Evolutionary conservation across 1,140 invertebrate genomes (phyloP).

Genomic region (Drosophila funebris): DNA sequence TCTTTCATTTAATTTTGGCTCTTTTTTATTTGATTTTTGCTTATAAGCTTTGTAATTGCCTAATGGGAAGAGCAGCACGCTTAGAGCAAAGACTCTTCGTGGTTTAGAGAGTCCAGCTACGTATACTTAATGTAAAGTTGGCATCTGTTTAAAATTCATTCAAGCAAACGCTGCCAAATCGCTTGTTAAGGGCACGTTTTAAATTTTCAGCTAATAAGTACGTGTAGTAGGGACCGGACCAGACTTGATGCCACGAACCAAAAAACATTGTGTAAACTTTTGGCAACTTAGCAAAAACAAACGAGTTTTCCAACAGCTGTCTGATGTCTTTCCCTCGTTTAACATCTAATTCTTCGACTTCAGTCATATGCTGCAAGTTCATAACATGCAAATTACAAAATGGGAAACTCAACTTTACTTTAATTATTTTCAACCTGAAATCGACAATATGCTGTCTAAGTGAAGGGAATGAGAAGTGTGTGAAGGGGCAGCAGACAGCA

Average conservation of each 20-base stretch:
- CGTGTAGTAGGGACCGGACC: not conserved
- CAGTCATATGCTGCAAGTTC: conserved; percentile 1
- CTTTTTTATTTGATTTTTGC: not conserved
- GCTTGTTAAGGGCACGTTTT: conserved; percentile 47
- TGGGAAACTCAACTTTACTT: conserved; percentile 17
- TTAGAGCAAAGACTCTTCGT: not conserved
- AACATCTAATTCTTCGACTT: not conserved
- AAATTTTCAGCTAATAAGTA: conserved; percentile 51
- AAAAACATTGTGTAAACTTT: conserved; percentile 44
- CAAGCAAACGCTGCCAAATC: conserved; percentile 39
- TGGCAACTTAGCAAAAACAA: conserved; percentile 41
- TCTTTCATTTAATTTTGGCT: not conserved
- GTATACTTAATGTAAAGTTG: conserved; percentile 18
- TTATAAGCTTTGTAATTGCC: conserved; percentile 47
- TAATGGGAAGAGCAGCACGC: conserved; percentile 53
- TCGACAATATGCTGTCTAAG: conserved; percentile 6
- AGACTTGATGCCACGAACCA: conserved; percentile 13
- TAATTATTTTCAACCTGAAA: conserved; percentile 45
- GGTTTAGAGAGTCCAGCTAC: conserved; percentile 10
- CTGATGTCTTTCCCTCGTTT: not conserved
- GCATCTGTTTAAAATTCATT: conserved; percentile 60
- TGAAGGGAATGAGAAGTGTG: not conserved
- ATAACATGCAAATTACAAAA: conserved; percentile 5
- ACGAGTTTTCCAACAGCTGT: conserved; percentile 30
- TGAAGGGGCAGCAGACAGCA: not conserved